Evolutionary conservation across 2,797 vertebrate genomes (phyloP).

Genomic region (Eidolon dupreanum): DNA sequence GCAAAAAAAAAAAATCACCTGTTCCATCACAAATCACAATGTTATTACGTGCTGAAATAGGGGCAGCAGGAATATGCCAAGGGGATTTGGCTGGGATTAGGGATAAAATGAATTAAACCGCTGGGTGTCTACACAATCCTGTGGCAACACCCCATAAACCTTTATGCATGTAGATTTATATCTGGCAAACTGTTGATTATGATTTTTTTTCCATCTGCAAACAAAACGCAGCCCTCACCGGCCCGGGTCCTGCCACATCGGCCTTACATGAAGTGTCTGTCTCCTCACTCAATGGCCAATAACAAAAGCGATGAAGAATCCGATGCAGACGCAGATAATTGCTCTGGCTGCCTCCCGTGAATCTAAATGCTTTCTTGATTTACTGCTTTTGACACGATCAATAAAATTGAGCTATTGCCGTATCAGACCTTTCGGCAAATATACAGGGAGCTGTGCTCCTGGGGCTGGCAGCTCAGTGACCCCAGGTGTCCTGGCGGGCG

Average conservation of each 20-base stretch:
- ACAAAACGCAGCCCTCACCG: slow-evolving; percentile 61
- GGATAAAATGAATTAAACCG: not conserved
- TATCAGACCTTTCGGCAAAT: not conserved
- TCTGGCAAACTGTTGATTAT: slow-evolving; percentile 7
- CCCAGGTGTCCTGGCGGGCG: not conserved
- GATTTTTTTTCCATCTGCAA: slow-evolving; percentile 32
- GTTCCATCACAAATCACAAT: not conserved
- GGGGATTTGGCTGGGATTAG: slow-evolving; percentile 49
- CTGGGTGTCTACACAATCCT: not conserved
- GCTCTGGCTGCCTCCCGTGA: slow-evolving; percentile 80
- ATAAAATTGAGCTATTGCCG: slow-evolving; percentile 81
- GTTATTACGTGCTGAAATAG: not conserved
- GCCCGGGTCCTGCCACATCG: not conserved
- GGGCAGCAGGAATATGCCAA: rapidly evolving
- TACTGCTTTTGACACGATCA: slow-evolving; percentile 82
- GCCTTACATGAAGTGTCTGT: slow-evolving; percentile 73
- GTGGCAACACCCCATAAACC: slow-evolving; percentile 1
- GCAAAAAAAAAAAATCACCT: slow-evolving; percentile 17
- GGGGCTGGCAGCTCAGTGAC: not conserved
- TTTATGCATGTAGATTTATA: slow-evolving; percentile 53
- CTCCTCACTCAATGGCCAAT: slow-evolving; percentile 73
- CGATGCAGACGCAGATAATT: slow-evolving; percentile 79
- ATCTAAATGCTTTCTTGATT: slow-evolving; percentile 85
- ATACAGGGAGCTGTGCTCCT: not conserved
- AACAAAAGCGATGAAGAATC: slow-evolving; percentile 82